Base-by-base conservation (phyloP, 2,113 vertebrate species). In the Lates calcarifer region DNA sequence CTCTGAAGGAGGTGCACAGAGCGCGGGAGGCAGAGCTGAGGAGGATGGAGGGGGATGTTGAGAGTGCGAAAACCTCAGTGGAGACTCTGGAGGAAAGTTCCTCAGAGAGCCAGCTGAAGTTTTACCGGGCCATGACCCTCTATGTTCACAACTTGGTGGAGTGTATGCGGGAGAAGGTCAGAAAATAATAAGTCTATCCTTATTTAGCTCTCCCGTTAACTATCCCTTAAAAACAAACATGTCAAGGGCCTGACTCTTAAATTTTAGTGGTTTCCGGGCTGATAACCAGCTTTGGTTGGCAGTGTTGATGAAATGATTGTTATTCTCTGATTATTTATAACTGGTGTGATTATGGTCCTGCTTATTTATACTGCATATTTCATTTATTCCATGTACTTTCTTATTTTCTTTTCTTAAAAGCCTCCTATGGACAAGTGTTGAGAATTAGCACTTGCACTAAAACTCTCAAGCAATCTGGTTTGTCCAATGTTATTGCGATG, bases 101-200 rank as follows among this genome's bases (percentile, higher is more conserved):
- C 0, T 92, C 95, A 35, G 92, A 96, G 77, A 76, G 84, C 24
- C 95, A 95, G 90, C 96, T 97, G 63, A 95, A 78, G 79, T 99
- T 98, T 93, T 98, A 97, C 90, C 95, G 95, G 60, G 77, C 79
- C 81, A 97, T 97, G 96, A 96, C 95, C 49, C 83, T 90, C 28
- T 99, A 96, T 0, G 84, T 92, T 35, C 95, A 96, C 87, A 98
- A 97, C 90, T 90, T 98, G 90, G 92, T 97, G 76, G 96, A 97
- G 83, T 99, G 97, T 93, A 94, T 99, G 43, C 96, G 93, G 83
- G 97, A 98, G 94, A 99, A 99, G 90, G 98, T 99, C 83, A 35
- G 77, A 37, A 35, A 68, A 55, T 0, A 68, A 31, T 29, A 6
- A 26, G 51, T 57, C 5, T 6, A 1, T 43, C 67, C 28, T 49